Base-by-base conservation (phyloP, 2,113 vertebrate species). In the Benitochromis conjunctus region DNA sequence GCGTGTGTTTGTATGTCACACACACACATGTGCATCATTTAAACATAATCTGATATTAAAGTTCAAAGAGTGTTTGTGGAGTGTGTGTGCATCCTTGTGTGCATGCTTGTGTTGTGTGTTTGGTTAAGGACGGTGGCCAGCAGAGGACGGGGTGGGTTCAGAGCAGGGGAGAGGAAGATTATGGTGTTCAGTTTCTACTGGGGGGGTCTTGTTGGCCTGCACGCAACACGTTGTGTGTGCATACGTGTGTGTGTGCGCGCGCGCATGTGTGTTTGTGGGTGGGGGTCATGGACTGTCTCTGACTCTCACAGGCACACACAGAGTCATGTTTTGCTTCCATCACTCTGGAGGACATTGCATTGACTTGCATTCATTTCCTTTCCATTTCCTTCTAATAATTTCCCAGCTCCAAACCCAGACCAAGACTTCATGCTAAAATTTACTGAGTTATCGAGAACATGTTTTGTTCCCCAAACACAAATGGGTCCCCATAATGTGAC, bases 131-230 rank as follows among this genome's bases (percentile, higher is more conserved):
- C 93, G 92, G 94, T 93, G 90, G 89, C 94, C 94, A 95, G 94
- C 94, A 94, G 94, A 95, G 95, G 93, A 95, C 94, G 95, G 94
- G 93, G 93, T 95, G 94, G 94, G 94, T 94, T 94, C 91, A 95
- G 93, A 91, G 86, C 91, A 95, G 90, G 85, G 84, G 76, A 94
- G 92, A 91, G 88, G 81, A 86, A 89, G 92, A 94, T 90, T 92
- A 91, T 93, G 91, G 93, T 94, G 87, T 95, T 94, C 85, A 90
- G 84, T 93, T 95, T 96, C 95, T 89, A 88, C 79, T 80, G 89
- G 90, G 92, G 94, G 92, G 90, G 89, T 92, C 91, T 88, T 95
- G 93, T 92, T 71, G 16, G 91, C 88, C 89, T 88, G 94, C 95
- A 96, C 90, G 90, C 95, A 94, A 94, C 88, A 87, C 58, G 83